Conservation (phyloP, 2,797 vertebrate species). For the Acestrorhynchus altus region DNA sequence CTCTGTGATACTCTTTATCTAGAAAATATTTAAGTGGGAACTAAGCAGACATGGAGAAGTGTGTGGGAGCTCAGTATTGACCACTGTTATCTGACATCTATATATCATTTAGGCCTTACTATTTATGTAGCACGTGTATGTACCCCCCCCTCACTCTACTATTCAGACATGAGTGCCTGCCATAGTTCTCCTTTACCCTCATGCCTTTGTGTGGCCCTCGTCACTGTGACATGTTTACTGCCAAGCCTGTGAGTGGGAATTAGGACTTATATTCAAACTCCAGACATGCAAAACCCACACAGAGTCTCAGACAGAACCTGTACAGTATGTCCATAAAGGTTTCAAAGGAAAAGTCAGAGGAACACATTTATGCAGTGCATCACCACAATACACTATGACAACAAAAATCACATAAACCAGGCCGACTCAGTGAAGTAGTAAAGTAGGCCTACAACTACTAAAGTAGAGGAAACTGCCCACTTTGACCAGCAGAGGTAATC, state of each 20-base stretch:
- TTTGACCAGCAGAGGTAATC: constrained; percentile 43
- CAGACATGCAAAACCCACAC: neutral
- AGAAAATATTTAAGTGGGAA: too few relatives aligned
- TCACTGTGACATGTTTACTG: constrained; percentile 98
- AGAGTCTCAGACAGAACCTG: neutral
- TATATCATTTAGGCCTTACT: too few relatives aligned
- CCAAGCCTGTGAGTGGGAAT: constrained; percentile 82
- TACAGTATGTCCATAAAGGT: neutral
- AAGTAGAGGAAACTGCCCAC: constrained; percentile 45
- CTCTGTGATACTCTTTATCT: too few relatives aligned
- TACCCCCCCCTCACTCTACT: neutral
- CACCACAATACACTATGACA: constrained; percentile 1
- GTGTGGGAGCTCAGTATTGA: too few relatives aligned
- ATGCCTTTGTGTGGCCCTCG: constrained; percentile 92
- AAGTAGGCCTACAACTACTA: constrained; percentile 5
- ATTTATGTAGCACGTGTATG: too few relatives aligned
- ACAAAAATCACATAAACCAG: neutral
- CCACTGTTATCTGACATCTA: too few relatives aligned
- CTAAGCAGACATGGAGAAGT: too few relatives aligned
- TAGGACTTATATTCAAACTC: constrained; percentile 61
- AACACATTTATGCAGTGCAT: constrained; percentile 3
- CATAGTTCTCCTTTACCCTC: constrained; percentile 57
- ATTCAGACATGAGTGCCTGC: constrained; percentile 27
- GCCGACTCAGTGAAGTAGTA: neutral
- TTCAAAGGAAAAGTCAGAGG: neutral